phyloP scores from a whole-genome alignment of 1,140 invertebrate genomes.

The Charaxes varanes region DNA sequence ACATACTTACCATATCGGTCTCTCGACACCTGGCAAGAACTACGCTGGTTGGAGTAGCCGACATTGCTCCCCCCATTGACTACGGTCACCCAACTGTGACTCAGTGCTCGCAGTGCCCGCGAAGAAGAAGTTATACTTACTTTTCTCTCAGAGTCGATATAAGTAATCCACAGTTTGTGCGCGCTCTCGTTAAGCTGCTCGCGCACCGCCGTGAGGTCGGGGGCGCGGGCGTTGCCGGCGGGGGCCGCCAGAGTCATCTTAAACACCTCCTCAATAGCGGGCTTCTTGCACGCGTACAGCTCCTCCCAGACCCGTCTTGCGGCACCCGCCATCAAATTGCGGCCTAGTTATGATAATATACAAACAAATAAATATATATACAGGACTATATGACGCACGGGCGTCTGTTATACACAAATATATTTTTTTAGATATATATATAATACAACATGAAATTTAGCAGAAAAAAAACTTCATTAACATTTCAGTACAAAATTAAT shows the following conservation, averaged over 20 bases:
- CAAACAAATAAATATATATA: too few species aligned
- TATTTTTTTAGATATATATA: neutral
- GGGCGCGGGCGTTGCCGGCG: slow-evolving; percentile 83
- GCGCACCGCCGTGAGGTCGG: slow-evolving; percentile 84
- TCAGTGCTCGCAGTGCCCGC: too few species aligned
- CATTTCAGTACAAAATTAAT: too few species aligned
- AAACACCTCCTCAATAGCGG: slow-evolving; percentile 94
- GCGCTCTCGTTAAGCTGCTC: slow-evolving; percentile 91
- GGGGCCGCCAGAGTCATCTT: slow-evolving; percentile 87
- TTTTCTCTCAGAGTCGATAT: slow-evolving; percentile 92
- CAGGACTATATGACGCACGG: too few species aligned
- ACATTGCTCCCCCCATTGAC: too few species aligned
- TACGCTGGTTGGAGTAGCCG: too few species aligned
- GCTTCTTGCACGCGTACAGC: slow-evolving; percentile 96
- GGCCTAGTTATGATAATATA: slow-evolving; percentile 61
- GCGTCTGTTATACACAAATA: too few species aligned
- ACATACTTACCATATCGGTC: too few species aligned
- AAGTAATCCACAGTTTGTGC: slow-evolving; percentile 91
- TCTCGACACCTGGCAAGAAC: neutral
- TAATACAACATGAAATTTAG: too few species aligned
- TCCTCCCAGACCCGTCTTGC: slow-evolving; percentile 97
- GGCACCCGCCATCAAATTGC: slow-evolving; percentile 91
- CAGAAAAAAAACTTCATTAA: too few species aligned
- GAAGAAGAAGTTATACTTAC: too few species aligned
- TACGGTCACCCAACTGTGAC: too few species aligned